phyloP scores from a whole-genome alignment of 2,113 vertebrate genomes.

The cat (Felis catus) region F.catus_Fca126_mat1.0 CM031425.1:60069001-60069500 shows the following conservation, averaged over 20 bases:
- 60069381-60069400: background rate
- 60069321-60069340: conserved; percentile 76
- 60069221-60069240: conserved; percentile 61
- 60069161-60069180: conserved; percentile 69
- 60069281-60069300: conserved; percentile 66
- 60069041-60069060: conserved; percentile 71
- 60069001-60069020: conserved; percentile 83
- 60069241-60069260: conserved; percentile 53
- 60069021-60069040: conserved; percentile 37
- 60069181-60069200: conserved; percentile 31
- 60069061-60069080: conserved; percentile 49
- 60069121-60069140: conserved; percentile 83
- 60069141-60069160: conserved; percentile 87
- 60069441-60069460: conserved; percentile 77
- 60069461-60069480: conserved; percentile 85
- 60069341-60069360: conserved; percentile 54
- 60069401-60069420: background rate
- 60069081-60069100: conserved; percentile 54
- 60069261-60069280: conserved; percentile 10
- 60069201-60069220: conserved; percentile 65
- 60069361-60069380: background rate
- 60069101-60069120: conserved; percentile 67
- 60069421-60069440: conserved; percentile 59
- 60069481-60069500: conserved; percentile 73
- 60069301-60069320: conserved; percentile 71